A percentile compares a stretch with the other conserved stretches of the same genome.
phyloP scores from a whole-genome alignment of 2,888 invertebrate genomes.

The Cryptus armator region DNA sequence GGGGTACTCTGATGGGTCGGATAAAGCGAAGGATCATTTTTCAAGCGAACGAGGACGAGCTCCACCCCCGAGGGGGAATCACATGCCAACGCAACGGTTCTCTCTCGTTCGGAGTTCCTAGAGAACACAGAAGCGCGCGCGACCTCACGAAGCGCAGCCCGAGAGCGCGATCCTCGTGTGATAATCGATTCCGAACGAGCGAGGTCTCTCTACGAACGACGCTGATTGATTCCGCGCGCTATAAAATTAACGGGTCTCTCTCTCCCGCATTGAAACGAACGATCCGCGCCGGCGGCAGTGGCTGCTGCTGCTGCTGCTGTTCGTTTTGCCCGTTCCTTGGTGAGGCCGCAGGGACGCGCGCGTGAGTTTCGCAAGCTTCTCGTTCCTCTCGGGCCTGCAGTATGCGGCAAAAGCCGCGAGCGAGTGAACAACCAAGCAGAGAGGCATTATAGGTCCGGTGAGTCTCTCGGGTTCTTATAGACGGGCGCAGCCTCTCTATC shows the following conservation, averaged over 20 bases:
- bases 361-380: slow-evolving; percentile 76
- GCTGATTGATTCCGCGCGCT: slow-evolving; percentile 75
- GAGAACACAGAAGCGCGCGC: slow-evolving; percentile 37
- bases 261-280: slow-evolving; percentile 71
- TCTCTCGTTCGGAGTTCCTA: slow-evolving; percentile 5
- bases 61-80: slow-evolving; percentile 50
- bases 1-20: slow-evolving; percentile 36
- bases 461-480: slow-evolving; percentile 35
- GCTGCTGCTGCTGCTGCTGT: slow-evolving; percentile 24
- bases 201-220: slow-evolving; percentile 68
- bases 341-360: slow-evolving; percentile 59
- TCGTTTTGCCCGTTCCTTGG: slow-evolving; percentile 48
- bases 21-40: slow-evolving; percentile 42
- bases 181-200: slow-evolving; percentile 73
- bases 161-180: slow-evolving; percentile 50
- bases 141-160: slow-evolving; percentile 26
- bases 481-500: slow-evolving; percentile 80
- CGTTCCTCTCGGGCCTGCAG: slow-evolving; percentile 43
- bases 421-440: slow-evolving; percentile 40
- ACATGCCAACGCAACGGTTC: slow-evolving; percentile 11
- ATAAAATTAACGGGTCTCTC: slow-evolving; percentile 77
- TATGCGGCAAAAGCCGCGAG: slow-evolving; percentile 60
- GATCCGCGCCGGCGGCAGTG: slow-evolving; percentile 49
- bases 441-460: slow-evolving; percentile 38
- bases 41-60: slow-evolving; percentile 60